Evolutionary conservation across 2,888 invertebrate genomes (phyloP).

Genomic region (Phalera bucephala): DNA sequence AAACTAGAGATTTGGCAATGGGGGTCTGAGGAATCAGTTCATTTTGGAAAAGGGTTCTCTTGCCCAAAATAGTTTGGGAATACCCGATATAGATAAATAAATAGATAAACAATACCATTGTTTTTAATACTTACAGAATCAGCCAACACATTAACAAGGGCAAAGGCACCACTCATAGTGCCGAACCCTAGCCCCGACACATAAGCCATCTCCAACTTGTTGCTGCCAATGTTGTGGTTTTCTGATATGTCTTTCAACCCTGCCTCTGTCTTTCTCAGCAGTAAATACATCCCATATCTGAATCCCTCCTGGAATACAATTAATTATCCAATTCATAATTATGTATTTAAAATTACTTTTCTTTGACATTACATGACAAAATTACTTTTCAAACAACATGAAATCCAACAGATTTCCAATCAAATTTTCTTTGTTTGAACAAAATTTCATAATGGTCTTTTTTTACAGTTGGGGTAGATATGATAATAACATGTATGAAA

Average conservation of each 20-base stretch:
- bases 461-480: too few species aligned
- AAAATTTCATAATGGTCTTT: too few species aligned
- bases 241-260: slow-evolving; percentile 96
- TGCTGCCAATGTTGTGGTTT: slow-evolving; percentile 89
- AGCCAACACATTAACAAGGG: slow-evolving; percentile 96
- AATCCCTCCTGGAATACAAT: slow-evolving; percentile 90
- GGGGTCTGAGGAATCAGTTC: too few species aligned
- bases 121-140: slow-evolving; percentile 86
- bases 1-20: too few species aligned
- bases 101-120: too few species aligned
- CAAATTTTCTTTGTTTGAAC: too few species aligned
- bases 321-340: not conserved
- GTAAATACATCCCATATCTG: slow-evolving; percentile 89
- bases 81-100: too few species aligned
- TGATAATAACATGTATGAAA: too few species aligned
- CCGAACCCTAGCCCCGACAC: slow-evolving; percentile 99
- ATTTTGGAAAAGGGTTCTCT: too few species aligned
- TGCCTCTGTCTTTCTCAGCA: slow-evolving; percentile 93
- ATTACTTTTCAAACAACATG: too few species aligned
- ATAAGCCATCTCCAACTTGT: slow-evolving; percentile 96
- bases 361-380: slow-evolving; percentile 5
- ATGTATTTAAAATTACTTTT: not conserved
- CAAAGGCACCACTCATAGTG: slow-evolving; percentile 97
- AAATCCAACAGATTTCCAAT: too few species aligned
- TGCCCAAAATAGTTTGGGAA: too few species aligned